Evolutionary conservation across 2,113 vertebrate species (phyloP).

Genomic region (Pao palembangensis): DNA sequence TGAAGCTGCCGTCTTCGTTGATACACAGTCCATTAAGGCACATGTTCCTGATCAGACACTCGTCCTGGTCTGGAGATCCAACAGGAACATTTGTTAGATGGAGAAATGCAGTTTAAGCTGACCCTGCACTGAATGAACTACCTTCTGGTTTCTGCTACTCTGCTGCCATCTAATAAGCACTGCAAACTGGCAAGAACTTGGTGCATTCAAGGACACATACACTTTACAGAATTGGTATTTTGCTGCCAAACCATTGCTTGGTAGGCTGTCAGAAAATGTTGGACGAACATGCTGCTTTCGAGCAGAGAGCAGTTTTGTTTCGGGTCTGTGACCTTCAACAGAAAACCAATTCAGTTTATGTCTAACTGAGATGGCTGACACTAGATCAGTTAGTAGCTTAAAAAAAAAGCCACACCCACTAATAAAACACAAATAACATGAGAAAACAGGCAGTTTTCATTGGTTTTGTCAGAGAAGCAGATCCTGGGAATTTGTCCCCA

Average conservation of each 20-base stretch:
- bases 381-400: too few relatives aligned
- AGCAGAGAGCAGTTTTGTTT: too few relatives aligned
- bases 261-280: constrained; percentile 2
- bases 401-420: too few relatives aligned
- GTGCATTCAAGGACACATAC: neutral
- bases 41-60: constrained; percentile 92
- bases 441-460: too few relatives aligned
- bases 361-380: too few relatives aligned
- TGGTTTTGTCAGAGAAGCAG: too few relatives aligned
- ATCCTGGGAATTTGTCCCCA: too few relatives aligned
- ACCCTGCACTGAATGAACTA: neutral
- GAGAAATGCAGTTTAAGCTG: too few relatives aligned
- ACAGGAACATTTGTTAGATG: constrained; percentile 1
- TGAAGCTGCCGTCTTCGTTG: constrained; percentile 97
- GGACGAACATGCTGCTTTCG: too few relatives aligned
- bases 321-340: too few relatives aligned
- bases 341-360: too few relatives aligned
- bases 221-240: neutral
- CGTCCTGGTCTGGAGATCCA: constrained; percentile 86
- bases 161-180: neutral
- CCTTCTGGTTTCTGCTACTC: neutral
- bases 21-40: constrained; percentile 97
- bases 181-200: neutral
- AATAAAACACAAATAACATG: too few relatives aligned
- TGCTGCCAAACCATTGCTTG: neutral